Evolutionary conservation across 64 coral and sea anemone genomes (phyloP), one percentile per base, ranked within the genome.

Genomic region (Montipora cactus): DNA sequence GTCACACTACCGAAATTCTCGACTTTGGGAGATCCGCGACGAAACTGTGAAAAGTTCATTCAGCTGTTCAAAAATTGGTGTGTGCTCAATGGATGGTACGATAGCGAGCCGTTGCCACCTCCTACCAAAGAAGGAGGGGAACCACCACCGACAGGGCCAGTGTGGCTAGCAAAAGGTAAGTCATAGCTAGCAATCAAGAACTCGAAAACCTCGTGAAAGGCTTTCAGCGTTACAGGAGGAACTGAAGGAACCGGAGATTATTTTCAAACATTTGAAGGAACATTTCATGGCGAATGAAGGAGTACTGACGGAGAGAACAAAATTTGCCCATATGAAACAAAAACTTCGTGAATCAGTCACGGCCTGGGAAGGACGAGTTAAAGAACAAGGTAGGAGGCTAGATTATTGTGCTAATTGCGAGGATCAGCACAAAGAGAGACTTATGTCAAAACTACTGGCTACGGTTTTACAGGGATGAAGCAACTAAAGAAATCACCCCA

Each of bases 241-340:
- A 37, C 28, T 1, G 28, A 37, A 90, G 51, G 77, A 71, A 71
- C 77, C 55, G 19, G 76, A 90, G 48, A 18, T 71, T 80, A 79
- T 90, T 44, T 77, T 90, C 69, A 77, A 50, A 70, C 50, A 50
- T 7, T 81, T 90, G 47, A 59, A 90, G 70, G 89, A 90, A 23
- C 89, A 70, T 80, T 90, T 90, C 71, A 68, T 68, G 6, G 10
- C 8, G 49, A 90, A 46, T 62, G 77, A 90, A 80, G 88, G 51
- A 76, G 87, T 89, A 1, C 87, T 76, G 77, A 89, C 74, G 8
- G 87, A 90, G 15, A 80, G 88, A 61, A 90, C 76, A 91, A 91
- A 91, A 19, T 91, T 81, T 67, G 79, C 79, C 16, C 66, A 91
- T 59, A 82, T 91, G 89, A 90, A 90, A 80, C 88, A 90, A 69